phyloP scores from a whole-genome alignment of 2,888 invertebrate species.

The Campoplex capitator region DNA sequence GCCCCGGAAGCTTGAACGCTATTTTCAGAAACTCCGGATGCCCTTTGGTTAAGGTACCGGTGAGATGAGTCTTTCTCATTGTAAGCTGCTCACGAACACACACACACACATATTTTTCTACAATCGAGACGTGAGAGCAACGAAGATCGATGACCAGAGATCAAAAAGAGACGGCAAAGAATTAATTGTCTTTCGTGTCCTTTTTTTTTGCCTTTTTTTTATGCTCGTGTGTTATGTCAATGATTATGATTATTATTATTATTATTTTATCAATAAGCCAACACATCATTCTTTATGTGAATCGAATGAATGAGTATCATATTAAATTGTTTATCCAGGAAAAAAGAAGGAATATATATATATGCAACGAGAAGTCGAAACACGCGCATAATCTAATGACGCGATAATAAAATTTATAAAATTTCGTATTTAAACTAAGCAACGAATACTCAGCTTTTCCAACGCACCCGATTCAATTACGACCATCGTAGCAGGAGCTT shows the following conservation, averaged over 20 bases:
- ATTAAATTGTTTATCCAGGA: neutral
- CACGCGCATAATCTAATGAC: neutral
- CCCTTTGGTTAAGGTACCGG: neutral
- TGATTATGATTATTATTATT: neutral
- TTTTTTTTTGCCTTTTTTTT: neutral
- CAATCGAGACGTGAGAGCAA: neutral
- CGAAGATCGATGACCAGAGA: constrained; percentile 1
- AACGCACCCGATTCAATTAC: constrained; percentile 58
- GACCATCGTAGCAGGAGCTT: constrained; percentile 27
- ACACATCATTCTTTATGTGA: neutral
- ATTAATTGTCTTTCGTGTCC: neutral
- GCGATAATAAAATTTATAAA: constrained; percentile 11
- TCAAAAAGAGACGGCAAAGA: neutral
- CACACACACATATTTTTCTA: neutral
- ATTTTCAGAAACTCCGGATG: constrained; percentile 36
- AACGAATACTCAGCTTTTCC: constrained; percentile 30
- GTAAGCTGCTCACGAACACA: neutral
- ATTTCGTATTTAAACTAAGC: constrained; percentile 32
- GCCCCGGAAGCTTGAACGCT: constrained; percentile 72
- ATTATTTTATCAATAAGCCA: neutral
- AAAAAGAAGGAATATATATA: neutral
- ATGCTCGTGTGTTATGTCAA: neutral
- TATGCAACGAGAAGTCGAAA: neutral
- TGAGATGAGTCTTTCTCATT: neutral
- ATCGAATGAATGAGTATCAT: neutral